Base-by-base conservation (phyloP, 2,113 vertebrate species). In the Nerophis lumbriciformis region DNA sequence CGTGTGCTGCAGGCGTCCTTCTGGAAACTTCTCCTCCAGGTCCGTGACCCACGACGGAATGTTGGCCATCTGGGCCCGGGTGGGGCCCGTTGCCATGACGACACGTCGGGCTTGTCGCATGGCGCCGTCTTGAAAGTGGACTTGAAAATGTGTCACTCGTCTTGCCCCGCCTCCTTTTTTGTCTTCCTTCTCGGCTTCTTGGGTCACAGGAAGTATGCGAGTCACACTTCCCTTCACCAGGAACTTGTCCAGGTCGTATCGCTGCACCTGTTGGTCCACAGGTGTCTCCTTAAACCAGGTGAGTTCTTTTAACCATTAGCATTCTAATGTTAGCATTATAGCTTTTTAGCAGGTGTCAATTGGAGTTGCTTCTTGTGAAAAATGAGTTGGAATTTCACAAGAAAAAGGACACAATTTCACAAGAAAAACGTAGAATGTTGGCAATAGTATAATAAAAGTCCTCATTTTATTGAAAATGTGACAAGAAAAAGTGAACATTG, bases 1-100 rank as follows among this genome's bases (percentile, higher is more conserved):
- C 0, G 89, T 90, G 79, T 92, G 90, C 35, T 80, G 89, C 39
- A 92, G 51, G 5, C 80, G 80, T 48, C 85, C 84, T 64, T 92
- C 85, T 5, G 90, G 90, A 69, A 82, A 92, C 44, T 48, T 87
- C 75, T 91, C 88, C 11, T 56, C 62, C 5, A 92, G 88, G 37
- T 57, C 56, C 16, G 37, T 61, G 28, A 90, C 90, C 90, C 91
- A 92, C 2, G 48, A 19, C 0, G 89, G 90, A 61, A 92, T 82
- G 72, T 90, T 92, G 10, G 83, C 89, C 90, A 91, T 91, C 63
- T 89, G 89, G 36, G 83, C 82, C 15, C 90, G 76, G 5, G 88
- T 91, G 0, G 89, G 88, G 45, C 90, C 91, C 5, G 88, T 90
- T 8, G 90, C 90, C 83, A 92, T 56, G 2, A 92, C 68, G 0